A percentile compares a stretch with the other conserved stretches of the same genome.
phyloP scores from a whole-genome alignment of 2,113 vertebrate species.

The Thamnophis sirtalis region DNA sequence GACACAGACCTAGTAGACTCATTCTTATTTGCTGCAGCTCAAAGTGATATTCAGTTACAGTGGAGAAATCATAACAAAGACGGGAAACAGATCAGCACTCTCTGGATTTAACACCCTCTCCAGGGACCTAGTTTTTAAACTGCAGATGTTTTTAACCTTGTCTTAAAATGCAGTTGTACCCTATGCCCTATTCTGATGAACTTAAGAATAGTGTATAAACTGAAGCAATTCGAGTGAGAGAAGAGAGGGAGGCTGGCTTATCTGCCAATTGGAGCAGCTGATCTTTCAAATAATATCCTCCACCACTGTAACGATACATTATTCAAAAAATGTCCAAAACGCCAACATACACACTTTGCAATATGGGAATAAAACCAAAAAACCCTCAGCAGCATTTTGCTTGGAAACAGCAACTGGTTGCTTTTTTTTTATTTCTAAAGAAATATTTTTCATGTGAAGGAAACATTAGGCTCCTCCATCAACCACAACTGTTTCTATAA shows the following conservation, averaged over 20 bases:
- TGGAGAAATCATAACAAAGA: slow-evolving; percentile 90
- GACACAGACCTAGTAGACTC: slow-evolving; percentile 78
- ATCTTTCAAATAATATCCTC: neutral
- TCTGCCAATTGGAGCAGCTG: accelerated
- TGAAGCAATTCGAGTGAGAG: slow-evolving; percentile 2
- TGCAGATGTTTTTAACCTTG: slow-evolving; percentile 74
- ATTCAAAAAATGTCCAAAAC: slow-evolving; percentile 3
- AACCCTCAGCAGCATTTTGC: neutral
- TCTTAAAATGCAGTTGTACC: slow-evolving; percentile 47
- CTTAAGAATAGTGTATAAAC: slow-evolving; percentile 15
- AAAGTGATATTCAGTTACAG: slow-evolving; percentile 72
- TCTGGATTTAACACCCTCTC: slow-evolving; percentile 72
- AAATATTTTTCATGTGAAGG: slow-evolving; percentile 21
- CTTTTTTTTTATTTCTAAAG: neutral
- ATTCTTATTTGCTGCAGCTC: slow-evolving; percentile 56
- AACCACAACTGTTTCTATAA: neutral
- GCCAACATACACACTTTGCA: neutral
- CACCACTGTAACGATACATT: neutral
- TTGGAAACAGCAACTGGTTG: neutral
- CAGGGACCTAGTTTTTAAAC: slow-evolving; percentile 64
- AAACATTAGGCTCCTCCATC: neutral
- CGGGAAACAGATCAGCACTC: slow-evolving; percentile 89
- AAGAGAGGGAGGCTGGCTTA: neutral
- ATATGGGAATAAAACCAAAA: neutral
- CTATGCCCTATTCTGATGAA: slow-evolving; percentile 36